Percentiles rank a stretch among this genome's conserved stretches.
These are phyloP conservation scores for Thunnus maccoyii DNA, from an alignment of 2,113 vertebrate genomes.

Conservation along the genomic window DNA sequence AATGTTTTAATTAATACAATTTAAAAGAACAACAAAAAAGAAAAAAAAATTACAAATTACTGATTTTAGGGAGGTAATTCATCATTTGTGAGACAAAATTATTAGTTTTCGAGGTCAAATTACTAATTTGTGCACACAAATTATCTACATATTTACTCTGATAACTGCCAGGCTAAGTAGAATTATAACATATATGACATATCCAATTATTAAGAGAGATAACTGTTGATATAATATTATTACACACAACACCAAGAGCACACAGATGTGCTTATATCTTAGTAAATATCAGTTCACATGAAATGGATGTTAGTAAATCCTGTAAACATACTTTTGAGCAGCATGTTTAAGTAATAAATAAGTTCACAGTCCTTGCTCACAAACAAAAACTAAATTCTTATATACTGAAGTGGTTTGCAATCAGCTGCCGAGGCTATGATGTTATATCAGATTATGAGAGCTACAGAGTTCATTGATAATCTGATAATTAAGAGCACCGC, in stretches of 20 bases:
- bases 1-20: constrained; percentile 7
- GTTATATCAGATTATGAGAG: constrained; percentile 13
- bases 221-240: constrained; percentile 11
- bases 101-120: too few relatives aligned
- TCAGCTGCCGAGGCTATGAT: constrained; percentile 43
- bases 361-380: constrained; percentile 22
- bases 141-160: not conserved
- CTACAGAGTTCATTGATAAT: constrained; percentile 7
- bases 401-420: constrained; percentile 2
- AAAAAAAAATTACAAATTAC: not conserved
- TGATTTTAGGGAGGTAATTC: not conserved
- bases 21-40: not conserved
- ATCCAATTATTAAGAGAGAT: constrained; percentile 3
- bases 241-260: constrained; percentile 15
- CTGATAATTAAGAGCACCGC: constrained; percentile 34
- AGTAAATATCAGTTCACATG: not conserved
- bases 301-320: constrained; percentile 1
- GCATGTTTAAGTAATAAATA: constrained; percentile 53
- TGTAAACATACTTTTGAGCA: constrained; percentile 12
- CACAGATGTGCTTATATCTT: not conserved
- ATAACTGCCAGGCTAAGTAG: constrained; percentile 3
- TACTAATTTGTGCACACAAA: not conserved
- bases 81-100: too few relatives aligned
- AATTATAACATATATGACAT: not conserved
- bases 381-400: not conserved